Evolutionary conservation across 35 echinoderm and acorn worm species (phyloP).

Genomic region (Anneissia japonica): DNA sequence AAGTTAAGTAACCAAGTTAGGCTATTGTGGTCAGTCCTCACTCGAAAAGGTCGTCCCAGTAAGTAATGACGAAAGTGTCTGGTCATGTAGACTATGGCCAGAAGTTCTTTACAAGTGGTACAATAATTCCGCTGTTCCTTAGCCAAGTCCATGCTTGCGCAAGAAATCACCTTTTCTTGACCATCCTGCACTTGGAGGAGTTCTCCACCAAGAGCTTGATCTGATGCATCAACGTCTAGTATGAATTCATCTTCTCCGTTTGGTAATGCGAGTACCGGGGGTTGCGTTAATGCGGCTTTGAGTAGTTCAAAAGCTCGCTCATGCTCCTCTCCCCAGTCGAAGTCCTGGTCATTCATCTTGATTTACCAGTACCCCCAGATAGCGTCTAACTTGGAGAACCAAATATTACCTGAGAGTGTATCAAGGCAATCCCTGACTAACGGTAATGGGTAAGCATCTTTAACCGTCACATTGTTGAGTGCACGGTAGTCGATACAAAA

Average conservation of each 20-base stretch:
- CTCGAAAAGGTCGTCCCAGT: neutral
- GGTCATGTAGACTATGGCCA: neutral
- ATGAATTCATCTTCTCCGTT: neutral
- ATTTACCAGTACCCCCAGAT: too few relatives aligned
- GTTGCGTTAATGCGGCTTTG: neutral
- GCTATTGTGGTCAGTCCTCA: neutral
- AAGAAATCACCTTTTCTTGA: neutral
- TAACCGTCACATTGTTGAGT: slow-evolving; percentile 27
- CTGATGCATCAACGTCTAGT: neutral
- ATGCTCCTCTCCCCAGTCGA: neutral
- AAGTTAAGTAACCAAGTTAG: neutral
- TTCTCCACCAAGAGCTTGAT: neutral
- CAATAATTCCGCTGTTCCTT: neutral
- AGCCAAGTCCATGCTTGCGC: neutral
- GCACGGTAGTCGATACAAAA: slow-evolving; percentile 49
- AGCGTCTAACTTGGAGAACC: too few relatives aligned
- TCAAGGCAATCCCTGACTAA: slow-evolving; percentile 46
- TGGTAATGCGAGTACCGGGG: neutral
- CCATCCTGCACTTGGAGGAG: neutral
- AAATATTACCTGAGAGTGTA: slow-evolving; percentile 32
- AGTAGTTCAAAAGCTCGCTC: neutral
- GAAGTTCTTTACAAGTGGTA: neutral
- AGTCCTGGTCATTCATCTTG: too few relatives aligned
- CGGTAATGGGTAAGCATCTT: slow-evolving; percentile 41
- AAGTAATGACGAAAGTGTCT: neutral